Base-by-base conservation (phyloP, 37 sponge, comb jelly and placozoan species). In the Diacarnus erythraeanus region DNA sequence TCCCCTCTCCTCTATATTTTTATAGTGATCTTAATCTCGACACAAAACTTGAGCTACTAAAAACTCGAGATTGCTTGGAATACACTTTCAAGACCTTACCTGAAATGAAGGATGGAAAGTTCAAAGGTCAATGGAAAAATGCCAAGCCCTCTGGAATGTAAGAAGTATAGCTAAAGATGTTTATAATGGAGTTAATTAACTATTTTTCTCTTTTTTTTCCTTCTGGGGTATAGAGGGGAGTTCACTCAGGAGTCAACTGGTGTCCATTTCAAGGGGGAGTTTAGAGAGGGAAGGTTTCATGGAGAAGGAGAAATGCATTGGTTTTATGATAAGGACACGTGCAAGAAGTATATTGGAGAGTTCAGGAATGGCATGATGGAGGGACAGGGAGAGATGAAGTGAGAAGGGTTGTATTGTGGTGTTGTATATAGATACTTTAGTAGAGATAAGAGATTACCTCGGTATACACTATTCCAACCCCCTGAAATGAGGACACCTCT, bases 341-440 rank as follows among this genome's bases (percentile, higher is more conserved):
- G 88, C 23, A 88, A 88, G 84, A 83, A 89, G 65, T 93, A 89
- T 77, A 86, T 71, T 29, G 94, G 94, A 77, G 91, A 89, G 38
- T 93, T 86, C 68, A 79, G 57, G 69, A 86, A 86, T 33, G 87
- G 87, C 8, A 20, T 41, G 18, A 84, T 77, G 75, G 69, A 93
- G 8, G 94, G 94, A 54, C 89, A 86, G 31, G 94, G 94, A 51
- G 90, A 86, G 9, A 86, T 89, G 91, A 93, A 86, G 94, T 93
- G 60, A 93, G 66, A 65, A 6, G 3, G 34, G 12, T 27, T 17
- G 60, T n/a, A 59, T 17, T 59, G 18, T 27, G 60, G 18, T 4
- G 60, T 27, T n/a, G 56, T 20, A 54, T 20, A 54, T 54, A 54
- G 17, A 17, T 54, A 30, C 2, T 25, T 34, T 17, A 65, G 34